A percentile compares a stretch with the other conserved stretches of the same genome.
Evolutionary conservation across 2,888 invertebrate species (phyloP).

Genomic region (Timandra comae): DNA sequence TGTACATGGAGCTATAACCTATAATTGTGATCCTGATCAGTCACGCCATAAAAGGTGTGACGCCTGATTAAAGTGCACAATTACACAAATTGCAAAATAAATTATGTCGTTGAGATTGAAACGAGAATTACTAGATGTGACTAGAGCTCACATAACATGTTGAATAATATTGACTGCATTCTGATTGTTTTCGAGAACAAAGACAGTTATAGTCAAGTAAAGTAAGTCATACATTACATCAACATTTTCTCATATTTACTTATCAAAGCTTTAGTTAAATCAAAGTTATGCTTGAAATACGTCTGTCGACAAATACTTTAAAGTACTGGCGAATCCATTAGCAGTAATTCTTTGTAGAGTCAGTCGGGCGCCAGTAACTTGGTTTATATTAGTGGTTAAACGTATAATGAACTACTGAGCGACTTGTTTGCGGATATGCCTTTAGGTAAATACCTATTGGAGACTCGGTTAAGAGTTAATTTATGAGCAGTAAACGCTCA

Average conservation of each 20-base stretch:
- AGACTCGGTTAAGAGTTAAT: background rate
- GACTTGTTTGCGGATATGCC: constrained; percentile 30
- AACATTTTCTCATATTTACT: too few relatives aligned
- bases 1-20: constrained; percentile 1
- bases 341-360: constrained; percentile 16
- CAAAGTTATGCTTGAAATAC: too few relatives aligned
- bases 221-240: too few relatives aligned
- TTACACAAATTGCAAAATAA: constrained; percentile 39
- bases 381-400: background rate
- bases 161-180: too few relatives aligned
- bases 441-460: background rate
- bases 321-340: constrained; percentile 12
- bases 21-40: constrained; percentile 6
- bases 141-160: too few relatives aligned
- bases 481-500: too few relatives aligned
- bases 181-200: too few relatives aligned
- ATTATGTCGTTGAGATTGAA: too few relatives aligned
- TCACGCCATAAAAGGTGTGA: constrained; percentile 19
- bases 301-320: too few relatives aligned
- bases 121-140: too few relatives aligned
- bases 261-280: too few relatives aligned
- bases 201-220: too few relatives aligned
- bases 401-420: constrained; percentile 31
- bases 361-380: constrained; percentile 14
- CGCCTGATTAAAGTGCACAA: constrained; percentile 26